These are phyloP conservation scores for Heliothis virescens DNA, from an alignment of 1,140 invertebrate genomes.

Conservation along the genomic window DNA sequence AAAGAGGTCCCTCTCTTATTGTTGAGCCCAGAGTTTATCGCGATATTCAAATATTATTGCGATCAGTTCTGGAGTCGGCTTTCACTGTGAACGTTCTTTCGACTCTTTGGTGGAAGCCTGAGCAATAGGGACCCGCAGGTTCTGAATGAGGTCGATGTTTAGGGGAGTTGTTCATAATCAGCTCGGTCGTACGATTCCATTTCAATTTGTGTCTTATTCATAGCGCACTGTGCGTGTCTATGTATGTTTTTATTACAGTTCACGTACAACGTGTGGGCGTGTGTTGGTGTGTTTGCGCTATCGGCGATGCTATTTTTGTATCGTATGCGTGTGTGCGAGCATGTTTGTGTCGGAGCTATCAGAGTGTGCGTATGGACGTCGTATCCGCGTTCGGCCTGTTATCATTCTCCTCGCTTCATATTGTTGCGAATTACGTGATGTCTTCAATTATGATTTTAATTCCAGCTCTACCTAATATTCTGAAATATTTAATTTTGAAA, in stretches of 20 bases:
- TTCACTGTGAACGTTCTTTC: constrained; percentile 59
- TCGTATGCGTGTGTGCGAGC: constrained; percentile 63
- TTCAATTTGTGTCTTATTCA: constrained; percentile 79
- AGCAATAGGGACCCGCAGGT: neutral
- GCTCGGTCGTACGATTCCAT: constrained; percentile 65
- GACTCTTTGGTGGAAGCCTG: neutral
- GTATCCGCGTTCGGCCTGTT: constrained; percentile 80
- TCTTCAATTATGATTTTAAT: constrained; percentile 55
- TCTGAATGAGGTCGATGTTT: constrained; percentile 6
- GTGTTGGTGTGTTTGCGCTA: constrained; percentile 84
- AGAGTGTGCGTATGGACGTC: constrained; percentile 62
- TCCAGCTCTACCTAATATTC: constrained; percentile 41
- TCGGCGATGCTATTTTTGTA: constrained; percentile 81
- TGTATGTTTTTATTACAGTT: constrained; percentile 84
- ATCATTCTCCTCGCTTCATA: constrained; percentile 76
- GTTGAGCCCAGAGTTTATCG: constrained; percentile 59
- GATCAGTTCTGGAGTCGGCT: constrained; percentile 57
- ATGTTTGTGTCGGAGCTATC: constrained; percentile 48
- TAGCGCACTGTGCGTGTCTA: constrained; percentile 74
- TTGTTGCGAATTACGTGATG: constrained; percentile 70
- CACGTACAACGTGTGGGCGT: constrained; percentile 80
- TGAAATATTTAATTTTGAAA: neutral
- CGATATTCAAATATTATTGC: constrained; percentile 54
- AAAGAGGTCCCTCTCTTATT: constrained; percentile 51
- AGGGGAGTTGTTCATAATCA: constrained; percentile 21